phyloP scores from a whole-genome alignment of 2,797 vertebrate genomes.

The Notamacropus eugenii region DNA sequence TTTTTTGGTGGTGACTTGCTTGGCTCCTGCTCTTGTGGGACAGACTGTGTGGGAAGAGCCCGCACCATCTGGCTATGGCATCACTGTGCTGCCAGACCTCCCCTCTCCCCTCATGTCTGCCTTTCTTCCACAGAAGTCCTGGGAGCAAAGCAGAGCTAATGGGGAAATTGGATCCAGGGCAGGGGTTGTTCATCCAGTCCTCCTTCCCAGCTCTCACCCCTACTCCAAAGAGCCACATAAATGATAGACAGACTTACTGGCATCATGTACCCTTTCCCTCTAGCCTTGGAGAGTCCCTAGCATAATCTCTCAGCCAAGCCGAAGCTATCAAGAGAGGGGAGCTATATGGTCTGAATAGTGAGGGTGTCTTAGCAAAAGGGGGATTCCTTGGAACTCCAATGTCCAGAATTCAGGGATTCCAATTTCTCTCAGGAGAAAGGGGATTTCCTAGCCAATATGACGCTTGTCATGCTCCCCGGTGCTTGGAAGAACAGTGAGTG shows the following conservation, averaged over 20 bases:
- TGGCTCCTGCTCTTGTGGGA: background rate
- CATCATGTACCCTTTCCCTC: background rate
- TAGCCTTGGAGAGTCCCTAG: background rate
- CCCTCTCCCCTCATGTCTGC: background rate
- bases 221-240: background rate
- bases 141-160: background rate
- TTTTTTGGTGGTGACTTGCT: background rate
- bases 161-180: background rate
- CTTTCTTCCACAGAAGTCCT: background rate
- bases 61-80: background rate
- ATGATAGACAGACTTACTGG: background rate
- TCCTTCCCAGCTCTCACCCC: background rate
- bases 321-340: background rate
- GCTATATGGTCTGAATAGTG: background rate
- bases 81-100: background rate
- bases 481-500: background rate
- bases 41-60: background rate
- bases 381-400: background rate
- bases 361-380: background rate
- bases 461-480: too few relatives aligned
- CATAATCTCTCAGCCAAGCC: background rate
- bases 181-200: background rate
- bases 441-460: background rate
- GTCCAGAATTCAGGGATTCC: background rate
- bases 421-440: background rate